Evolutionary conservation across 2,888 invertebrate species (phyloP).

Genomic region (Reticulitermes lucifugus): DNA sequence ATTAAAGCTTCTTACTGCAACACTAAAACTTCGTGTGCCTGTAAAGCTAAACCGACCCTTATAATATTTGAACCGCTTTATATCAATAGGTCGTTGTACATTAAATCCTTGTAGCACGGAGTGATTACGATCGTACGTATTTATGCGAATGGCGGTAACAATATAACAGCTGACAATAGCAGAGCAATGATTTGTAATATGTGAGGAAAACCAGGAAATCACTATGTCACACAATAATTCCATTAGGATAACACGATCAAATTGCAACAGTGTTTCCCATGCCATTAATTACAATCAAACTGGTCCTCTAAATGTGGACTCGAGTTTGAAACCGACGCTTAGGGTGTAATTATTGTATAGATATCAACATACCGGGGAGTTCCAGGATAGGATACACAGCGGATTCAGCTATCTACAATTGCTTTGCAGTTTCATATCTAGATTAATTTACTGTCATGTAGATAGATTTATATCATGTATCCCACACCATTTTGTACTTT

Average conservation of each 20-base stretch:
- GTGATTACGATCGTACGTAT: not conserved
- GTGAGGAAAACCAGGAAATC: slow-evolving; percentile 2
- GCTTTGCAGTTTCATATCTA: not conserved
- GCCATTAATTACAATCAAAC: slow-evolving; percentile 8
- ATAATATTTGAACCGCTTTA: not conserved
- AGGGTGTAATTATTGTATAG: not conserved
- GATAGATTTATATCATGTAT: not conserved
- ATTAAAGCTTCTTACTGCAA: no score
- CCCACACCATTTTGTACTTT: not conserved
- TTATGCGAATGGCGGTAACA: not conserved
- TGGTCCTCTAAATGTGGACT: not conserved
- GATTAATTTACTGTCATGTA: not conserved
- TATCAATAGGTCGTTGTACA: no score
- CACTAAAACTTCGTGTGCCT: no score
- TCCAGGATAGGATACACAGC: not conserved
- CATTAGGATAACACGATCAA: slow-evolving; percentile 25
- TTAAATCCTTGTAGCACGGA: no score
- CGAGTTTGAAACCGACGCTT: not conserved
- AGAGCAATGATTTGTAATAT: slow-evolving; percentile 7
- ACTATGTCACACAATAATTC: slow-evolving; percentile 13
- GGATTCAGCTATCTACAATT: not conserved
- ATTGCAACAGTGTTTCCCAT: not conserved
- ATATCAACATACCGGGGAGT: not conserved
- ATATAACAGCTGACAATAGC: slow-evolving; percentile 17
- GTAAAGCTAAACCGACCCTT: no score